Conservation (phyloP, 2,797 vertebrate species). For the Limnodromus scolopaceus region DNA sequence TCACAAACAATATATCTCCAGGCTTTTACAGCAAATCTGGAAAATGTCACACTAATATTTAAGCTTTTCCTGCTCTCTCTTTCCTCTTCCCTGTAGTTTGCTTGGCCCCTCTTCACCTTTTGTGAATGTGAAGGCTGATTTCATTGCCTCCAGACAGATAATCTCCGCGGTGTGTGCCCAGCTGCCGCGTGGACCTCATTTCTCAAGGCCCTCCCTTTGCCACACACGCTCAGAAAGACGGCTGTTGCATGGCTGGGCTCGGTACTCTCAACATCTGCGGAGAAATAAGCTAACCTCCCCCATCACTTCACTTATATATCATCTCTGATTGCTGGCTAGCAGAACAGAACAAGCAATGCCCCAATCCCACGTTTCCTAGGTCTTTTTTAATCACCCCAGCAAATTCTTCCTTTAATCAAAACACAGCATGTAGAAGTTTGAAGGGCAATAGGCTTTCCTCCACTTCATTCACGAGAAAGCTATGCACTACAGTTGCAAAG, state of each 20-base stretch:
- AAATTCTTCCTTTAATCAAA: conserved; percentile 36
- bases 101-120: neutral
- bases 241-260: neutral
- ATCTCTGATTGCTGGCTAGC: neutral
- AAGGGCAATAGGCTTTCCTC: neutral
- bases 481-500: neutral
- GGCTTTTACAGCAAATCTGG: conserved; percentile 17
- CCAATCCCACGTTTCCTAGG: neutral
- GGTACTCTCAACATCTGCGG: neutral
- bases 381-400: neutral
- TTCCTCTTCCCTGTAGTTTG: neutral
- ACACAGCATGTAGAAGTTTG: neutral
- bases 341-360: neutral
- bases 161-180: neutral
- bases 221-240: neutral
- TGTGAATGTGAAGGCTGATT: neutral
- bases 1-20: conserved; percentile 9
- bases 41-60: conserved; percentile 38
- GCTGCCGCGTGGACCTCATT: neutral
- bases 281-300: neutral
- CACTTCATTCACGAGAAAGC: neutral
- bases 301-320: neutral
- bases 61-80: neutral
- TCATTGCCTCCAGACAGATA: neutral
- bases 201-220: neutral